A percentile compares a stretch with the other conserved stretches of the same genome.
Conservation (phyloP, 1,140 invertebrate genomes). For the Sitophilus oryzae region DNA sequence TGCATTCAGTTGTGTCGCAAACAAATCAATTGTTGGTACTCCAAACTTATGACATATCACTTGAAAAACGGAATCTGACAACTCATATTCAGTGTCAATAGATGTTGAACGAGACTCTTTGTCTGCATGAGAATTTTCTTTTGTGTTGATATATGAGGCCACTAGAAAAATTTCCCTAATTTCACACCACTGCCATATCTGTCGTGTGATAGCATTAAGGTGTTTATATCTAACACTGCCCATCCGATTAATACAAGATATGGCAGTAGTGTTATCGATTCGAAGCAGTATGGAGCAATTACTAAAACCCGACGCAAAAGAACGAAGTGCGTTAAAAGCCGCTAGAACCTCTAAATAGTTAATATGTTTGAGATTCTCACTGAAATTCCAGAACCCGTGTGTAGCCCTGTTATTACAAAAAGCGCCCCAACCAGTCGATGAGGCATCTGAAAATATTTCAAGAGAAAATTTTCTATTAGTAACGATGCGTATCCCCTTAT, state of each 20-base stretch:
- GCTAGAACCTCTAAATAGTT: slow-evolving; percentile 30
- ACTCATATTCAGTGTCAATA: slow-evolving; percentile 10
- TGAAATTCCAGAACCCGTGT: slow-evolving; percentile 27
- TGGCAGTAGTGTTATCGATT: too few relatives aligned
- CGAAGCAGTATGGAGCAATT: too few relatives aligned
- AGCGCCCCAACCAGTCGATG: slow-evolving; percentile 34
- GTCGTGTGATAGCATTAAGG: not conserved
- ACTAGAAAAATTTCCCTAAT: slow-evolving; percentile 25
- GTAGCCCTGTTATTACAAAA: slow-evolving; percentile 18
- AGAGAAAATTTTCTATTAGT: slow-evolving; percentile 3
- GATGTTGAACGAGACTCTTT: slow-evolving; percentile 24
- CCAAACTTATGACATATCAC: slow-evolving; percentile 23
- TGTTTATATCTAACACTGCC: not conserved
- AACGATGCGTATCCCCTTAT: too few relatives aligned
- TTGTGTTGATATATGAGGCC: slow-evolving; percentile 27
- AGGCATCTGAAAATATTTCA: slow-evolving; percentile 35
- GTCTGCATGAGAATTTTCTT: slow-evolving; percentile 31
- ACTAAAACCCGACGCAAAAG: not conserved
- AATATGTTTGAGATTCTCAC: slow-evolving; percentile 23
- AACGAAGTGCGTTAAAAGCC: slow-evolving; percentile 15
- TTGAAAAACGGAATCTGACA: slow-evolving; percentile 1
- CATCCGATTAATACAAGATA: not conserved
- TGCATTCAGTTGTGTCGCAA: slow-evolving; percentile 29
- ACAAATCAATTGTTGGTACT: slow-evolving; percentile 32
- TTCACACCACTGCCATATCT: slow-evolving; percentile 37